Evolutionary conservation across 1,140 invertebrate genomes (phyloP).

Genomic region (Cyrtorhinus lividipennis): DNA sequence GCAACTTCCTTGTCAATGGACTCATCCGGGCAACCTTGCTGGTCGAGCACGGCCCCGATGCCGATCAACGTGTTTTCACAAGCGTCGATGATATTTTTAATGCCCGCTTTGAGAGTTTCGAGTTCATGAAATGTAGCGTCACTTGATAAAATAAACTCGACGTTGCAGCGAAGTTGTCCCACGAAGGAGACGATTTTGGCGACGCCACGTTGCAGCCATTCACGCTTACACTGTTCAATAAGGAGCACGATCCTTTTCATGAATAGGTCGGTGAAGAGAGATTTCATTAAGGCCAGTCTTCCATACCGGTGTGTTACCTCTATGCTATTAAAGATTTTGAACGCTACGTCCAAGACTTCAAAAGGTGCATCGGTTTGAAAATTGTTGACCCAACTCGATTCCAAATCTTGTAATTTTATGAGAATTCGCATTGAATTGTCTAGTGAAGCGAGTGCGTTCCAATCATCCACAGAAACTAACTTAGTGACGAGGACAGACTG

Average conservation of each 20-base stretch:
- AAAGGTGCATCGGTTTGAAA: not conserved
- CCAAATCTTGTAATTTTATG: not conserved
- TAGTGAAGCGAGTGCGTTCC: not conserved
- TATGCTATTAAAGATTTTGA: not conserved
- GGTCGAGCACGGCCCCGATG: not conserved
- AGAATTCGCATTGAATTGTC: not conserved
- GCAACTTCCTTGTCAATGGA: not conserved
- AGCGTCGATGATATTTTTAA: not conserved
- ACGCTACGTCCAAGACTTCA: not conserved
- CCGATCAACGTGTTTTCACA: not conserved
- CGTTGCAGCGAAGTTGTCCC: not conserved
- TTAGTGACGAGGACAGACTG: no score
- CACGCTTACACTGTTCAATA: not conserved
- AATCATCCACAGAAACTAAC: not conserved
- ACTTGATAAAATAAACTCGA: not conserved
- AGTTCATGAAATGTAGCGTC: not conserved
- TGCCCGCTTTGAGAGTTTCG: not conserved
- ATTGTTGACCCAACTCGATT: not conserved
- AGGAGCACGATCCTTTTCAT: not conserved
- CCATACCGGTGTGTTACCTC: not conserved
- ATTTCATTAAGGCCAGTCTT: not conserved
- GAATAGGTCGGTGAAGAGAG: not conserved
- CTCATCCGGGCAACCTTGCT: not conserved
- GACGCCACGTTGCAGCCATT: not conserved
- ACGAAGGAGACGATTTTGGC: not conserved